Conservation (phyloP, 2,113 vertebrate species). For the Eudyptes chrysolophus region DNA sequence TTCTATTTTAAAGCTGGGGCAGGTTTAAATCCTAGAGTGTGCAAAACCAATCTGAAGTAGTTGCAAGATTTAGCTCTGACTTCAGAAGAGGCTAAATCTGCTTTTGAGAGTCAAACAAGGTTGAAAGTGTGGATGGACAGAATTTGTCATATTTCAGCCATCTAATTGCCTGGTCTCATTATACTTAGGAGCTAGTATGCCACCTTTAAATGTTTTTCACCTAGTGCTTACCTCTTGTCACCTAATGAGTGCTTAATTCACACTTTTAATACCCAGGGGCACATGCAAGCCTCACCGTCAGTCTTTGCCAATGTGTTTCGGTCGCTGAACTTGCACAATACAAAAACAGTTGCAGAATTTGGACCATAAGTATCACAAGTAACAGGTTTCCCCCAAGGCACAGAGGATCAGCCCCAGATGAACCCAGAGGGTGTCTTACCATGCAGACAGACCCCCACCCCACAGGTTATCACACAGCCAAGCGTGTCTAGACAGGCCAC, state of each 20-base stretch:
- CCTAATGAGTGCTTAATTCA: not conserved
- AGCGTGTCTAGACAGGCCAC: not conserved
- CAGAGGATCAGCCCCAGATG: not conserved
- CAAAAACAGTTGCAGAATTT: not conserved
- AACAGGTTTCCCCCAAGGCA: not conserved
- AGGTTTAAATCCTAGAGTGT: not conserved
- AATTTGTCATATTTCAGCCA: not conserved
- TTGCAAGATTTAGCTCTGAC: not conserved
- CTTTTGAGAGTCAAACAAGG: not conserved
- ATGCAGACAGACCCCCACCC: not conserved
- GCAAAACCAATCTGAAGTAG: not conserved
- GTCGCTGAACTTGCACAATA: not conserved
- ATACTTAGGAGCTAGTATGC: not conserved
- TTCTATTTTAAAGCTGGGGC: not conserved
- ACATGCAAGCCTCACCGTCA: fast-evolving
- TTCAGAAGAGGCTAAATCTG: not conserved
- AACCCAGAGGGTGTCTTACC: not conserved
- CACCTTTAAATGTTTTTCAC: not conserved
- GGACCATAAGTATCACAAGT: fast-evolving
- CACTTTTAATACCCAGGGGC: not conserved
- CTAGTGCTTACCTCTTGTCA: not conserved
- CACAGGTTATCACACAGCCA: not conserved
- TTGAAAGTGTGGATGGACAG: not conserved
- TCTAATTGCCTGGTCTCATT: not conserved
- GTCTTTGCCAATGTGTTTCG: not conserved